Percentiles rank a stretch among this genome's conserved stretches.
phyloP scores from a whole-genome alignment of 2,797 vertebrate genomes.

The Anniella stebbinsi region DNA sequence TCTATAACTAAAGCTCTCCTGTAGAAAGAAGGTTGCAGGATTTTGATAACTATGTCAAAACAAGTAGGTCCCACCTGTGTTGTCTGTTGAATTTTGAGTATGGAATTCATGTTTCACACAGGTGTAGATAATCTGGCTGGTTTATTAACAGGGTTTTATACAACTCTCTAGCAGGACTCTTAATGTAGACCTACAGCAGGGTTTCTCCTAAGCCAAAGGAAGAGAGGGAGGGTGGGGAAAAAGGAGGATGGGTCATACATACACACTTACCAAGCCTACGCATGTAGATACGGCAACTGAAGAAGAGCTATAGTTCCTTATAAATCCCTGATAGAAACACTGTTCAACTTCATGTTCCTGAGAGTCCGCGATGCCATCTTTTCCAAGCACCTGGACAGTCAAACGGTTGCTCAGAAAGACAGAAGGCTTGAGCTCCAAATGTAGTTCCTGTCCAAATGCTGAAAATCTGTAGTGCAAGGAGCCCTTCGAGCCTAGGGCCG shows the following conservation, averaged over 20 bases:
- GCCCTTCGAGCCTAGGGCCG: constrained; percentile 77
- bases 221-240: neutral
- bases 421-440: constrained; percentile 90
- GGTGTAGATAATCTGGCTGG: neutral
- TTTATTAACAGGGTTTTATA: neutral
- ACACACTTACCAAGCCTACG: constrained; percentile 92
- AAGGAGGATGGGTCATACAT: too few relatives aligned
- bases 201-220: neutral
- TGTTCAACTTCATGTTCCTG: constrained; percentile 77
- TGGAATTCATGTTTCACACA: neutral
- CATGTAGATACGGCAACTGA: constrained; percentile 94
- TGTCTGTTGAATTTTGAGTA: neutral
- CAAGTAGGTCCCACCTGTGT: neutral
- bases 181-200: neutral
- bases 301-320: constrained; percentile 89
- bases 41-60: constrained; percentile 1
- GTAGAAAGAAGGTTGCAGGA: constrained; percentile 32
- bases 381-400: constrained; percentile 88
- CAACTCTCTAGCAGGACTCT: neutral
- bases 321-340: constrained; percentile 97
- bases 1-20: constrained; percentile 61
- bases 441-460: constrained; percentile 92
- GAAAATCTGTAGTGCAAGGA: constrained; percentile 91
- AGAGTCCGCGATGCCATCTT: constrained; percentile 81
- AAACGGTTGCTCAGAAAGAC: constrained; percentile 88